phyloP scores from a whole-genome alignment of 2,797 vertebrate species.

The Tachyglossus aculeatus region DNA sequence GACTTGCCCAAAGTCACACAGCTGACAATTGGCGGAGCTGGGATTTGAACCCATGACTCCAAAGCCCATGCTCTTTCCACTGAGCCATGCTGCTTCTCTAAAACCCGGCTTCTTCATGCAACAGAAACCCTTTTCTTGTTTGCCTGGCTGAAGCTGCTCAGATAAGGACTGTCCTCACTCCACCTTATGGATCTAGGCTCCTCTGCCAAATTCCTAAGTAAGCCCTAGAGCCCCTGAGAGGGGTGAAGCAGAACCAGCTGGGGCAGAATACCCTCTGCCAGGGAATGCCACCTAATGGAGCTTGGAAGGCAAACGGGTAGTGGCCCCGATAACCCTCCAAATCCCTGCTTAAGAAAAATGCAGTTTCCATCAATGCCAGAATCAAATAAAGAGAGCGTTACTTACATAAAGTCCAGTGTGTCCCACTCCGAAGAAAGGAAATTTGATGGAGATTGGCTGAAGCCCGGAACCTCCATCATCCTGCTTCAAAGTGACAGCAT shows the following conservation, averaged over 20 bases:
- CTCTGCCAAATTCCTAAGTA: slow-evolving; percentile 37
- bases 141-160: slow-evolving; percentile 9
- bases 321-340: too few species aligned
- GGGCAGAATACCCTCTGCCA: too few species aligned
- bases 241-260: too few species aligned
- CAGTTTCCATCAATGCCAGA: too few species aligned
- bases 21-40: too few species aligned
- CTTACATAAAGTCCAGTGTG: slow-evolving; percentile 95
- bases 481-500: slow-evolving; percentile 86
- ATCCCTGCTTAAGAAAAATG: too few species aligned
- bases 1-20: too few species aligned
- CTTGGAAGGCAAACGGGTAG: not conserved
- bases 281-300: not conserved
- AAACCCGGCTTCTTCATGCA: too few species aligned
- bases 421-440: slow-evolving; percentile 93
- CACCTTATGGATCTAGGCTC: slow-evolving; percentile 34
- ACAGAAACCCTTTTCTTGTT: not conserved
- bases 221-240: too few species aligned
- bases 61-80: too few species aligned
- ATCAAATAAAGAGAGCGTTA: slow-evolving; percentile 56
- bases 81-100: too few species aligned
- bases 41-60: too few species aligned
- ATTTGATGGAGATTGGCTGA: slow-evolving; percentile 85
- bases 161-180: slow-evolving; percentile 51
- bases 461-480: slow-evolving; percentile 95